Evolutionary conservation across 2,888 invertebrate genomes (phyloP).

Genomic region (Drosophila ustulata): DNA sequence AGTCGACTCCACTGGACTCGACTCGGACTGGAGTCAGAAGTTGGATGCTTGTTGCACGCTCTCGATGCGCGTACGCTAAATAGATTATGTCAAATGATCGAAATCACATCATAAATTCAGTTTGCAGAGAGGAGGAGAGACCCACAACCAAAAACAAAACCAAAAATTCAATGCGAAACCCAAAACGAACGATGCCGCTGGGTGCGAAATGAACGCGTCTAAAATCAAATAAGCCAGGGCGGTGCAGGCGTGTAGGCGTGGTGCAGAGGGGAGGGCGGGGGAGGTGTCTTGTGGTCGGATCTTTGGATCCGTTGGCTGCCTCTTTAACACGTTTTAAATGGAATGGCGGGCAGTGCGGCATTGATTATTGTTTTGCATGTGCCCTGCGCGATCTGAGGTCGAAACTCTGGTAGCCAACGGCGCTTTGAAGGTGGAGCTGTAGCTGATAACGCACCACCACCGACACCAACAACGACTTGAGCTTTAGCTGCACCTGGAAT

Average conservation of each 20-base stretch:
- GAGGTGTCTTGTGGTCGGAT: conserved; percentile 33
- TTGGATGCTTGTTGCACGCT: conserved; percentile 17
- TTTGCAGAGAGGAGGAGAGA: conserved; percentile 30
- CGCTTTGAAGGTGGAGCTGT: conserved; percentile 69
- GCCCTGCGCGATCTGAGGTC: conserved; percentile 32
- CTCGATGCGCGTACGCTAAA: conserved; percentile 75
- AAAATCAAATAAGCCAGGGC: conserved; percentile 77
- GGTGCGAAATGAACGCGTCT: conserved; percentile 71
- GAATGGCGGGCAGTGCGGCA: conserved; percentile 62
- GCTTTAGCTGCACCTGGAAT: conserved; percentile 31
- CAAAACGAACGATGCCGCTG: conserved; percentile 47
- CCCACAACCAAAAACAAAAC: not conserved
- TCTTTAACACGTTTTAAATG: conserved; percentile 80
- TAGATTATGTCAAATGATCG: conserved; percentile 85
- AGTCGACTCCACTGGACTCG: conserved; percentile 15
- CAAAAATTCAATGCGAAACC: conserved; percentile 16
- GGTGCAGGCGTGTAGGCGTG: conserved; percentile 59
- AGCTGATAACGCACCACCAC: conserved; percentile 70
- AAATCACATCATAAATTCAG: conserved; percentile 84
- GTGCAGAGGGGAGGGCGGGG: not conserved
- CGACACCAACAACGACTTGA: conserved; percentile 33
- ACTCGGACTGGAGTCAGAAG: not conserved
- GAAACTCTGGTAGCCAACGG: conserved; percentile 67
- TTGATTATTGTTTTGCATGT: conserved; percentile 79
- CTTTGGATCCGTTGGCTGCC: conserved; percentile 57